Conservation (phyloP, 2,797 vertebrate species). For the Danio tinwini region DNA sequence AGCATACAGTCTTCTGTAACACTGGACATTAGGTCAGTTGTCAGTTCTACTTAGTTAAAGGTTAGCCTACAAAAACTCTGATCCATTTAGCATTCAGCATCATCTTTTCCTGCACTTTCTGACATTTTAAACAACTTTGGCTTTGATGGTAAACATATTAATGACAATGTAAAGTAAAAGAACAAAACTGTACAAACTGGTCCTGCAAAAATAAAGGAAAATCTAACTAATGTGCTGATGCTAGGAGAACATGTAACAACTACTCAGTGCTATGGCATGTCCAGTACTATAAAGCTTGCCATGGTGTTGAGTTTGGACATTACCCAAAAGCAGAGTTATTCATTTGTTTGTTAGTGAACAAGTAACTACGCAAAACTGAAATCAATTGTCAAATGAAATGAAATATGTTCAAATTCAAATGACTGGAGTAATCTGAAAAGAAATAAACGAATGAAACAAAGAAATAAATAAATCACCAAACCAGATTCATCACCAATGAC, state of each 20-base stretch:
- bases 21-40: slow-evolving; percentile 18
- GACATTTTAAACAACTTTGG: slow-evolving; percentile 17
- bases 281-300: not conserved
- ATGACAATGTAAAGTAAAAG: not conserved
- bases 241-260: not conserved
- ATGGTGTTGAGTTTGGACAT: not conserved
- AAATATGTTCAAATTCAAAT: too few species aligned
- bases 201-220: not conserved
- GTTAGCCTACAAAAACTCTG: slow-evolving; percentile 39
- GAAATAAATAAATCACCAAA: too few species aligned
- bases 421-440: too few species aligned
- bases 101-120: not conserved
- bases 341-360: slow-evolving; percentile 8
- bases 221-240: too few species aligned
- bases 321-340: slow-evolving; percentile 1
- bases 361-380: not conserved
- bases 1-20: slow-evolving; percentile 25
- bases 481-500: too few species aligned
- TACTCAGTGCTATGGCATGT: not conserved
- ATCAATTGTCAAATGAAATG: not conserved
- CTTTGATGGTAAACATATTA: not conserved
- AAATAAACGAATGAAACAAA: too few species aligned
- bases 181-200: not conserved
- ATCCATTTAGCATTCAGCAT: slow-evolving; percentile 29
- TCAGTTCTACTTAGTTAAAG: slow-evolving; percentile 48